Evolutionary conservation across 1,140 invertebrate species (phyloP).

Genomic region (Nixonia krombeini): DNA sequence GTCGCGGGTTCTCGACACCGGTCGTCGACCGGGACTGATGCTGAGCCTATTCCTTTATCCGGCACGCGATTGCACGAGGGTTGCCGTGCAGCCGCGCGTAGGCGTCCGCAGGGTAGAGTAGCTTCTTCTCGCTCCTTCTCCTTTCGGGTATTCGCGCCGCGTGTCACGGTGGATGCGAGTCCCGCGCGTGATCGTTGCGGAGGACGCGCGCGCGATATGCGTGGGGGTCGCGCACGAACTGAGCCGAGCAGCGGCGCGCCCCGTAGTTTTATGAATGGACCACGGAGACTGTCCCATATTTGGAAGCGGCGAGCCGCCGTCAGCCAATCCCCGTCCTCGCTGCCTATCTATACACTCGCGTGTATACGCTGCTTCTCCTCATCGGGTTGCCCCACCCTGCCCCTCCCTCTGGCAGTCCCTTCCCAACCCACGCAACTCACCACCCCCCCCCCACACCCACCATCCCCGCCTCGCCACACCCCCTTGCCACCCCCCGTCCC

Average conservation of each 20-base stretch:
- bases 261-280: conserved; percentile 79
- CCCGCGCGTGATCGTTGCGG: conserved; percentile 50
- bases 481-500: no score
- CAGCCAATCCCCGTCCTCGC: conserved; percentile 70
- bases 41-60: neutral
- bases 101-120: neutral
- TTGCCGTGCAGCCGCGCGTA: no score
- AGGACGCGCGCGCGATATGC: conserved; percentile 63
- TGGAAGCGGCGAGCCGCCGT: conserved; percentile 70
- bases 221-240: conserved; percentile 72
- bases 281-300: conserved; percentile 74
- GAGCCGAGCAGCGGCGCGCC: conserved; percentile 69
- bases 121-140: conserved; percentile 30
- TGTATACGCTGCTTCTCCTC: conserved; percentile 50
- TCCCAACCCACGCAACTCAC: no score
- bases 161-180: conserved; percentile 21
- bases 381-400: conserved; percentile 35
- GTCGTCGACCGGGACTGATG: conserved; percentile 1
- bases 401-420: conserved; percentile 19
- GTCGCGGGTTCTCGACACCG: neutral
- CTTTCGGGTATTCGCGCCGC: conserved; percentile 12
- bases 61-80: conserved; percentile 20
- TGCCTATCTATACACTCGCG: conserved; percentile 61
- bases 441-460: neutral
- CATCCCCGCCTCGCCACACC: no score